Conservation (phyloP, 2,113 vertebrate genomes). For the Anguilla rostrata region DNA sequence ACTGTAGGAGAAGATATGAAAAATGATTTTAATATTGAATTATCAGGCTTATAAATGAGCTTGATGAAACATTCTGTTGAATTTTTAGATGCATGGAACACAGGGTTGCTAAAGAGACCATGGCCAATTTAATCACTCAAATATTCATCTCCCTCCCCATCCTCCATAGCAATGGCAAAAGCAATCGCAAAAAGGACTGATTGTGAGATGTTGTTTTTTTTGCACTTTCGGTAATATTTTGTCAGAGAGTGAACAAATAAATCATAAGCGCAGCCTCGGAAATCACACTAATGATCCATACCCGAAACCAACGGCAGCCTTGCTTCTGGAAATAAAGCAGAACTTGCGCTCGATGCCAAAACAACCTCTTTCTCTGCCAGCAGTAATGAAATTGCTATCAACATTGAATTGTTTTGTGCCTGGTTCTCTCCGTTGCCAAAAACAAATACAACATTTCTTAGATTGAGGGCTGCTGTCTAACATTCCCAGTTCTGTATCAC, state of each 20-base stretch:
- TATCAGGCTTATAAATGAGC: neutral
- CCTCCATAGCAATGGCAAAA: neutral
- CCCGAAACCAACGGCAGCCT: neutral
- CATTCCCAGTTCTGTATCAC: neutral
- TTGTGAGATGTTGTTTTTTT: neutral
- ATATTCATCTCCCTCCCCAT: neutral
- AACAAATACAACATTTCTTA: neutral
- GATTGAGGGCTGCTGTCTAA: neutral
- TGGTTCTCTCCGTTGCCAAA: neutral
- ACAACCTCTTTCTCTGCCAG: neutral
- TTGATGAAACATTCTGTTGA: neutral
- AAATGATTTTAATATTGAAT: too few relatives aligned
- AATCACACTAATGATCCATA: neutral
- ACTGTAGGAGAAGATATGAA: neutral
- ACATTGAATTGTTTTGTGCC: neutral
- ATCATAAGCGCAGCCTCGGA: neutral
- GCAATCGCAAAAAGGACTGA: neutral
- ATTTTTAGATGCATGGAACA: neutral
- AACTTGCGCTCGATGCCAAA: neutral
- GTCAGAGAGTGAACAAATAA: neutral
- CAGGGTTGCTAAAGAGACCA: neutral
- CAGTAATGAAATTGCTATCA: neutral
- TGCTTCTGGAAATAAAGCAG: neutral
- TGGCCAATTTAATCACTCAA: neutral
- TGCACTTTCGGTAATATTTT: neutral